Conservation (phyloP, 2,797 vertebrate genomes). For the Squalus acanthias region DNA sequence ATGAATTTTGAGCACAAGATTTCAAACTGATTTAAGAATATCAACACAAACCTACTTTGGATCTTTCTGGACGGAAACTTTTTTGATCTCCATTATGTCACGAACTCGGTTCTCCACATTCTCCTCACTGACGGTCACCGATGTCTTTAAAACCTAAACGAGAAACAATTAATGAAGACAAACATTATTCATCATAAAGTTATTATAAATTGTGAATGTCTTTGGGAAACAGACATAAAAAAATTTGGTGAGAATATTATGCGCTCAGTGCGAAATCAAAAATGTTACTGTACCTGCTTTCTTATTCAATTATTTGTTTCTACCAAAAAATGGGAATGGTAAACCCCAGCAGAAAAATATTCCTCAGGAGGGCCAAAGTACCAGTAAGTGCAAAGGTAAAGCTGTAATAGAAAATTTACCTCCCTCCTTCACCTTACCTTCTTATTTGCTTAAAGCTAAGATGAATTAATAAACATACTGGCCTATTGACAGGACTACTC, state of each 20-base stretch:
- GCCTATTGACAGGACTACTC: neutral
- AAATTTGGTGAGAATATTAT: neutral
- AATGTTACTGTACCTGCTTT: neutral
- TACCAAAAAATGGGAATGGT: neutral
- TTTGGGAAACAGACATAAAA: neutral
- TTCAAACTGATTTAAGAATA: neutral
- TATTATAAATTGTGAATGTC: neutral
- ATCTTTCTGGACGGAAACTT: conserved; percentile 71
- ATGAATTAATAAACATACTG: neutral
- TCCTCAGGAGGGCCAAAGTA: neutral
- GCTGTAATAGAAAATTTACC: neutral
- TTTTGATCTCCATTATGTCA: conserved; percentile 79
- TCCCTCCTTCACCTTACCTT: neutral
- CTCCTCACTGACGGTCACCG: conserved; percentile 58
- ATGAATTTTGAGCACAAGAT: neutral
- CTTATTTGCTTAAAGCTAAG: neutral
- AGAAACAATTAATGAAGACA: neutral
- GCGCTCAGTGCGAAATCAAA: neutral
- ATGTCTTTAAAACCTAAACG: conserved; percentile 70
- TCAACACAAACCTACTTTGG: conserved; percentile 57
- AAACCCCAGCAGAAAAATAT: neutral
- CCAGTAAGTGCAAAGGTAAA: neutral
- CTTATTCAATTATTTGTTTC: neutral
- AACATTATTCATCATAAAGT: neutral
- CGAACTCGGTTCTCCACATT: conserved; percentile 65